These are phyloP conservation scores for Caiman crocodilus DNA, from an alignment of 2,797 vertebrate genomes.

Conservation along the genomic window DNA sequence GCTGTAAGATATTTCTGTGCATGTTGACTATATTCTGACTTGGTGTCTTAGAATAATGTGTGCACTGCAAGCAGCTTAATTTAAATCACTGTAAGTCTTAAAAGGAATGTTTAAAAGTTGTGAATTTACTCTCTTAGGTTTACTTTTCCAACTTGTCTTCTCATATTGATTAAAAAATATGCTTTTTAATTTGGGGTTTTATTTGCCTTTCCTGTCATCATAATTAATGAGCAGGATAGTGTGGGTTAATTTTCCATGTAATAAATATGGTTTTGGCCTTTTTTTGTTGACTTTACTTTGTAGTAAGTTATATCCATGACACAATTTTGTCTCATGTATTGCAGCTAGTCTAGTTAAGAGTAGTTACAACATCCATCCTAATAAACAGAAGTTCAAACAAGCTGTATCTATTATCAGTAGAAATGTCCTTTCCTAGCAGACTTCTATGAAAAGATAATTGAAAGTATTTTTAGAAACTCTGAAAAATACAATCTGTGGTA, in stretches of 20 bases:
- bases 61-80: not conserved
- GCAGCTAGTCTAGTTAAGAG: not conserved
- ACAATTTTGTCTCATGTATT: not conserved
- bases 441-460: not conserved
- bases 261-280: accelerated
- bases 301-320: not conserved
- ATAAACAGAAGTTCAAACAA: not conserved
- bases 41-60: not conserved
- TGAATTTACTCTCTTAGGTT: not conserved
- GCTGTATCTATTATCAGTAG: not conserved
- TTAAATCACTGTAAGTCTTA: not conserved
- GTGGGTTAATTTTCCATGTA: not conserved
- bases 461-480: not conserved
- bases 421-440: not conserved
- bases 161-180: not conserved
- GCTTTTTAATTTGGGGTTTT: not conserved
- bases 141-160: not conserved
- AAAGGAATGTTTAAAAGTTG: not conserved
- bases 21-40: accelerated
- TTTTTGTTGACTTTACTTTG: not conserved
- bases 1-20: not conserved
- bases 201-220: not conserved
- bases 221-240: not conserved
- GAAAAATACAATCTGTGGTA: not conserved
- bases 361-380: not conserved